Conservation (phyloP, 2,113 vertebrate genomes). For the Phalacrocorax pelagicus region DNA sequence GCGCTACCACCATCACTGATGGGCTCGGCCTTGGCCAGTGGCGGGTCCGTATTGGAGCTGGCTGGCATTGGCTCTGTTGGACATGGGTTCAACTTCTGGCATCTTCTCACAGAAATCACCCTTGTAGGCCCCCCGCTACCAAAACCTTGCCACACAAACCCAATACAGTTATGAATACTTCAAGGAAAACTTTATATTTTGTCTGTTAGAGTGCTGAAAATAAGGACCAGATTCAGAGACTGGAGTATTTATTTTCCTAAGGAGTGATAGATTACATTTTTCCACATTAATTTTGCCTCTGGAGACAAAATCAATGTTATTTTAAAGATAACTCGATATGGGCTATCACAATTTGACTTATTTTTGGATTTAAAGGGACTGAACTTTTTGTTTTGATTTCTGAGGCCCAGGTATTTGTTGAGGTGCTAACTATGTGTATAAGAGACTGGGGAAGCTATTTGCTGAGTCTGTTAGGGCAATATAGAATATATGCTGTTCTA, state of each 20-base stretch:
- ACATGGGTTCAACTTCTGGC: not conserved
- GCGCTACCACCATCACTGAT: fast-evolving
- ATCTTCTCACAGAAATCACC: not conserved
- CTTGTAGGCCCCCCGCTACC: fast-evolving
- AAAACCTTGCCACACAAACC: not conserved
- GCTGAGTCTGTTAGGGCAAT: not conserved
- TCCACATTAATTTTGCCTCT: not conserved
- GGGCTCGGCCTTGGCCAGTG: not conserved
- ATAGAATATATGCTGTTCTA: not conserved
- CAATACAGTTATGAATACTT: not conserved
- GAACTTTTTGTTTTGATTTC: not conserved
- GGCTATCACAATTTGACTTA: not conserved
- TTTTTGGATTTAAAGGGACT: not conserved
- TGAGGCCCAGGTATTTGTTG: not conserved
- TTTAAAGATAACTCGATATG: not conserved
- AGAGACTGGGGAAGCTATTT: not conserved
- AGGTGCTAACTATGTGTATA: not conserved
- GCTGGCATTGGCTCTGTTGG: fast-evolving
- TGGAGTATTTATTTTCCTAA: not conserved
- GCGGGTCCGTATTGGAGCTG: fast-evolving
- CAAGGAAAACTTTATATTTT: not conserved
- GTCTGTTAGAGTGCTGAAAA: not conserved
- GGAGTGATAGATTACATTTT: not conserved
- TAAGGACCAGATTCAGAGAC: not conserved
- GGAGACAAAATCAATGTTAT: not conserved